Conservation (phyloP, 2,888 invertebrate genomes). For the Spodoptera picta region DNA sequence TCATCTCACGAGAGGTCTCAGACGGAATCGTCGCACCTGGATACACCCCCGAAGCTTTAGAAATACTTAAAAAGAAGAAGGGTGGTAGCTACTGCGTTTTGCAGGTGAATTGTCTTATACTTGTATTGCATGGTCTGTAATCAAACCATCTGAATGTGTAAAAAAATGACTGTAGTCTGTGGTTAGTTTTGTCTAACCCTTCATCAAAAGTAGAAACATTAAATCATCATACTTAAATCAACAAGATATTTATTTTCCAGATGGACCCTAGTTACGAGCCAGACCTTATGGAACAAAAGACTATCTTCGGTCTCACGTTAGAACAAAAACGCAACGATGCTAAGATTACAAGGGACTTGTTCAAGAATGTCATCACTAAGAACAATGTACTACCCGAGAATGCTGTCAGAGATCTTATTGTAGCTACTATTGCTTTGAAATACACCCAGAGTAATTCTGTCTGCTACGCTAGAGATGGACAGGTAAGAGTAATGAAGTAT, state of each 20-base stretch:
- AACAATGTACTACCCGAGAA: slow-evolving; percentile 91
- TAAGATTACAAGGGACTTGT: slow-evolving; percentile 92
- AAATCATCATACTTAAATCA: neutral
- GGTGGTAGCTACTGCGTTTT: slow-evolving; percentile 97
- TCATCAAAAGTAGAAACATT: no score
- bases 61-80: slow-evolving; percentile 97
- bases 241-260: slow-evolving; percentile 75
- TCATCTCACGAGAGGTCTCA: slow-evolving; percentile 98
- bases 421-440: slow-evolving; percentile 98
- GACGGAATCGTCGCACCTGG: slow-evolving; percentile 99
- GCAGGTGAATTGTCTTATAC: slow-evolving; percentile 82
- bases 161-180: no score
- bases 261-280: slow-evolving; percentile 97
- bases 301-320: slow-evolving; percentile 79
- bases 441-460: slow-evolving; percentile 99
- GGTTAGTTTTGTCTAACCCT: no score
- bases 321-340: slow-evolving; percentile 97
- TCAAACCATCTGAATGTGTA: no score
- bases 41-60: slow-evolving; percentile 94
- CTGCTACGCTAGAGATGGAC: slow-evolving; percentile 97
- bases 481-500: slow-evolving; percentile 81
- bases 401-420: slow-evolving; percentile 96
- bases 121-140: no score
- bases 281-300: slow-evolving; percentile 92
- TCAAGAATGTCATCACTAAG: slow-evolving; percentile 94